These are phyloP conservation scores for Megalops cyprinoides DNA, from an alignment of 2,797 vertebrate species.

Conservation along the genomic window DNA sequence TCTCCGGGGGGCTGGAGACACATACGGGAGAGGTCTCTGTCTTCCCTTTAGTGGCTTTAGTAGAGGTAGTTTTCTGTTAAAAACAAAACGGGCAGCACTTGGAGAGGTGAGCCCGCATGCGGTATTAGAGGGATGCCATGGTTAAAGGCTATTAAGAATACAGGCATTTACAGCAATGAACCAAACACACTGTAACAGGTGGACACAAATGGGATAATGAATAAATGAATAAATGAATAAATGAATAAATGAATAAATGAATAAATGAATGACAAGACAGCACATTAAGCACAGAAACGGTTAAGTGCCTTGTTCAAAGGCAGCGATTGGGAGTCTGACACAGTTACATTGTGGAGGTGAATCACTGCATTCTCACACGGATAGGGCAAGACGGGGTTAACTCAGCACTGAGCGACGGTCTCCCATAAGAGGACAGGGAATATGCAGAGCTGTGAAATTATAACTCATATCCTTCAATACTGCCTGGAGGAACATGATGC, in stretches of 20 bases:
- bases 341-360: not conserved
- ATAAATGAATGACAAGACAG: conserved; percentile 4
- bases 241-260: conserved; percentile 12
- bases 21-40: conserved; percentile 63
- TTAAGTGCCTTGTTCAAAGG: conserved; percentile 33
- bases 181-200: too few species aligned
- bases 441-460: conserved; percentile 66
- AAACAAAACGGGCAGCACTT: conserved; percentile 65
- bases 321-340: conserved; percentile 22
- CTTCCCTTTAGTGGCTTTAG: conserved; percentile 67
- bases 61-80: conserved; percentile 71
- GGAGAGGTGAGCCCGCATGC: conserved; percentile 49
- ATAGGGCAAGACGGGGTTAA: not conserved
- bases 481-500: conserved; percentile 56
- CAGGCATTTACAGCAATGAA: too few species aligned
- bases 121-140: not conserved
- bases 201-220: too few species aligned
- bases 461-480: conserved; percentile 70
- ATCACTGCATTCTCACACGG: not conserved
- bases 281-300: not conserved
- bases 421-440: conserved; percentile 54
- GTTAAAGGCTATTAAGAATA: conserved; percentile 24
- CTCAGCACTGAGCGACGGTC: conserved; percentile 46
- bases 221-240: too few species aligned
- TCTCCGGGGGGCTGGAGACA: conserved; percentile 51